Percentiles rank a stretch among this genome's conserved stretches.
Conservation (phyloP, 2,888 invertebrate genomes). For the Polydrusus pterygomalis region DNA sequence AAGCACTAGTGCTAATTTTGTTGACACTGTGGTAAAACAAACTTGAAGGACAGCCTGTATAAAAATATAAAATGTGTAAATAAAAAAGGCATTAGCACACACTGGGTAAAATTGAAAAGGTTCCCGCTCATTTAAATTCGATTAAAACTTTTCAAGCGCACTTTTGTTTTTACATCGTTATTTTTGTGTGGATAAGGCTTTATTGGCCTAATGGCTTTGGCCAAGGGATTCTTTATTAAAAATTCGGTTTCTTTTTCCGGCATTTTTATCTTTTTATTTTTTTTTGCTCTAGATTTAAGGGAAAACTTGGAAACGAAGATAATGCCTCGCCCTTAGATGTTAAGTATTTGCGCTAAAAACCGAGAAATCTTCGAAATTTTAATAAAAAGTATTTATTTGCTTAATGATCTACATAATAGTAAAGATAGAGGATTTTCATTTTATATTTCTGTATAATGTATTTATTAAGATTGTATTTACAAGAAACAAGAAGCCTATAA, state of each 20-base stretch:
- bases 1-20: too few relatives aligned
- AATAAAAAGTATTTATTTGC: too few relatives aligned
- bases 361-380: too few relatives aligned
- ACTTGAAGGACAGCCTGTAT: background rate
- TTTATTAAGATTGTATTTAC: too few relatives aligned
- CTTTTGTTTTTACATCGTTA: slow-evolving; percentile 49
- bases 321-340: background rate
- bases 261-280: slow-evolving; percentile 21
- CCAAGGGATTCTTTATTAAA: slow-evolving; percentile 41
- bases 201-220: slow-evolving; percentile 40
- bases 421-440: too few relatives aligned
- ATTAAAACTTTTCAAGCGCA: slow-evolving; percentile 43
- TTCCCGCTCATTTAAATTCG: slow-evolving; percentile 52
- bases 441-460: too few relatives aligned
- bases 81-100: slow-evolving; percentile 15
- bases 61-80: background rate
- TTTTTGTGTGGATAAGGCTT: slow-evolving; percentile 52
- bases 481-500: too few relatives aligned
- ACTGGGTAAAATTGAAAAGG: slow-evolving; percentile 15
- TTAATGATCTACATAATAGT: too few relatives aligned
- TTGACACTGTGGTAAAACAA: background rate
- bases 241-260: slow-evolving; percentile 21
- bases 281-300: background rate
- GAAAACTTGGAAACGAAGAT: background rate
- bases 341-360: too few relatives aligned